Base-by-base conservation (phyloP, 2,888 invertebrate genomes). In the Ochropleura plecta region DNA sequence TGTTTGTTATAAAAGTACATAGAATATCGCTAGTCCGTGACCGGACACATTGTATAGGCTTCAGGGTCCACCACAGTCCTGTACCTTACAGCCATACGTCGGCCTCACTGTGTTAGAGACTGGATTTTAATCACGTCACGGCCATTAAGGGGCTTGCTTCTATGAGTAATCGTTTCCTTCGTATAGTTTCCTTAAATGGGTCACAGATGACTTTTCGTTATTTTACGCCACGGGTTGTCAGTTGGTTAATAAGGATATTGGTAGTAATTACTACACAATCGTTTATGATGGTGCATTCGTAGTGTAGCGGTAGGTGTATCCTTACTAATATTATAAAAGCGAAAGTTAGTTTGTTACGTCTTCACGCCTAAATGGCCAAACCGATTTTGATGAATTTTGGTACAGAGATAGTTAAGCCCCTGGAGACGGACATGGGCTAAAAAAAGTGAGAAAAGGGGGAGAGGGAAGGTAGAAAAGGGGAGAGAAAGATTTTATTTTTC, bases 221-320 rank as follows among this genome's bases (percentile, higher is more conserved):
- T 60, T 72, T 10, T 9, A 14, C 14, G 14, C 40, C 20, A 46
- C 60, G 12, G 6, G 60, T 16, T 20, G 44, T 46, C 46, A 60
- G n/a, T 20, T 16, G n/a, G 9, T 42, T 8, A 53, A 55, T 44
- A 30, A 5, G 49, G 7, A 16, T 60, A 16, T 57, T 20, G 9
- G 1, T 59, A 44, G 18, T 44, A 16, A 30, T 20, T 20, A 51
- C 16, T 12, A 62, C 0, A 51, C 4, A 73, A 51, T 20, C 20
- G 10, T 62, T 44, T 60, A 53, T 20, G 65, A 16, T 66, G 65
- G 44, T 40, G 48, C 60, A 30, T 77, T 76, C 62, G 30, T 30
- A 30, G 46, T 51, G 55, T 12, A 49, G 16, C n/a, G 7, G 44
- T 62, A 44, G 60, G 49, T 57, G 40, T 46, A 46, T 40, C 30